phyloP scores from a whole-genome alignment of 1,140 invertebrate genomes.

The Eulimnadia texana region DNA sequence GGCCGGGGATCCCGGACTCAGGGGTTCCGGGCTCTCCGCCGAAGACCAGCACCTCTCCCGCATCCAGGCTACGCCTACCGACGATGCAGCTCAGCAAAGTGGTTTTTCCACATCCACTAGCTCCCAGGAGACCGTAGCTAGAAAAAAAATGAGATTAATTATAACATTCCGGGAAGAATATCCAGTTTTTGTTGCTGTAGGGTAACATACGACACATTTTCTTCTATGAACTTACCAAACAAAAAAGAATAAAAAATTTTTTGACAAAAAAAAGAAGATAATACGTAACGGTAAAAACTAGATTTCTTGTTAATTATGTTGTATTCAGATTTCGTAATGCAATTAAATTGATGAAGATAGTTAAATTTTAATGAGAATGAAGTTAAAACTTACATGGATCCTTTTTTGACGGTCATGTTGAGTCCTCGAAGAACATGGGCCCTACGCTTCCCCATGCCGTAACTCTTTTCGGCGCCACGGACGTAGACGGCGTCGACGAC shows the following conservation, averaged over 20 bases:
- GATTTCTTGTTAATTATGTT: too few relatives aligned
- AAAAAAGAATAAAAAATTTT: too few relatives aligned
- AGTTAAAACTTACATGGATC: slow-evolving; percentile 17
- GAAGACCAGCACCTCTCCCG: slow-evolving; percentile 70
- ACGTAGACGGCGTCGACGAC: slow-evolving; percentile 15
- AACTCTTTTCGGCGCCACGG: slow-evolving; percentile 12
- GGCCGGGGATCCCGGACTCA: slow-evolving; percentile 63
- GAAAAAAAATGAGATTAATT: slow-evolving; percentile 18
- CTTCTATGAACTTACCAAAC: too few relatives aligned
- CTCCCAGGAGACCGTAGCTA: slow-evolving; percentile 74
- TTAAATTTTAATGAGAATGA: too few relatives aligned
- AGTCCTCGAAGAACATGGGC: slow-evolving; percentile 8
- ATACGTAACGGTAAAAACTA: too few relatives aligned
- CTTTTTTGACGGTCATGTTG: slow-evolving; percentile 16
- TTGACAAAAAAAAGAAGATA: too few relatives aligned
- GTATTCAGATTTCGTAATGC: too few relatives aligned
- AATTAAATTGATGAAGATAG: too few relatives aligned
- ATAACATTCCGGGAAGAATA: too few relatives aligned
- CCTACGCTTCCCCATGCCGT: slow-evolving; percentile 14
- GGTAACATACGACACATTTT: too few relatives aligned
- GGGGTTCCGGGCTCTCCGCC: slow-evolving; percentile 64
- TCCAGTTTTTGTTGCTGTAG: too few relatives aligned
- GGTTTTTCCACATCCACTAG: slow-evolving; percentile 65
- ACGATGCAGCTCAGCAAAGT: slow-evolving; percentile 78
- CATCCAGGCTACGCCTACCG: slow-evolving; percentile 59